A percentile compares a stretch with the other conserved stretches of the same genome.
Conservation (phyloP, 2,113 vertebrate species). For the Panurus biarmicus region DNA sequence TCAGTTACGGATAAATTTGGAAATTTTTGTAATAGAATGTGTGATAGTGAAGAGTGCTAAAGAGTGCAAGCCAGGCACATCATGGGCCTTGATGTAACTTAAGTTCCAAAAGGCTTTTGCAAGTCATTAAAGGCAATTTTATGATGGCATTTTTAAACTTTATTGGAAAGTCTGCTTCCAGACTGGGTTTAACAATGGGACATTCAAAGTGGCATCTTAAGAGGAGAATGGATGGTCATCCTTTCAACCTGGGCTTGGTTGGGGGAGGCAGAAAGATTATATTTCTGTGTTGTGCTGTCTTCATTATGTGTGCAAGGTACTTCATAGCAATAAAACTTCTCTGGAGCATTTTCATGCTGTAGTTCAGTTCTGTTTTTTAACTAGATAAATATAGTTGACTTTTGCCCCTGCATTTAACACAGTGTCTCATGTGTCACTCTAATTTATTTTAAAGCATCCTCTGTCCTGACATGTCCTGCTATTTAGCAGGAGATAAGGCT, state of each 20-base stretch:
- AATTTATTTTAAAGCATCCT: not conserved
- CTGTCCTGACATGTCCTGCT: slow-evolving; percentile 7
- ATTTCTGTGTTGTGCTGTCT: not conserved
- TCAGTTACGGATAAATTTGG: not conserved
- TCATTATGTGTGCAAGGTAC: not conserved
- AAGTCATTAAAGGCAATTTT: not conserved
- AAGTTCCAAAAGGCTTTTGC: not conserved
- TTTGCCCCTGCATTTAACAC: not conserved
- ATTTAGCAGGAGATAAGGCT: not conserved
- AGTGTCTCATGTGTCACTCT: not conserved
- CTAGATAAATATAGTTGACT: slow-evolving; percentile 13
- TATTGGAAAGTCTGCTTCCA: not conserved
- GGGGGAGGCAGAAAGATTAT: not conserved
- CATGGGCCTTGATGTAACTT: not conserved
- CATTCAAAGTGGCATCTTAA: not conserved
- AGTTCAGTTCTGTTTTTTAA: not conserved
- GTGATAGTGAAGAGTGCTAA: not conserved
- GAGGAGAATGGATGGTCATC: not conserved
- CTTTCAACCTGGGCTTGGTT: not conserved
- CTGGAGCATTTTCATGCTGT: not conserved
- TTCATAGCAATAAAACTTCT: not conserved
- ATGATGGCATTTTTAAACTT: not conserved
- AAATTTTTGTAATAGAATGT: not conserved
- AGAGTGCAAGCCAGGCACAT: not conserved
- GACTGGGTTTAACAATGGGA: not conserved